Conservation (phyloP, 2,888 invertebrate species). For the Aethes cnicana region DNA sequence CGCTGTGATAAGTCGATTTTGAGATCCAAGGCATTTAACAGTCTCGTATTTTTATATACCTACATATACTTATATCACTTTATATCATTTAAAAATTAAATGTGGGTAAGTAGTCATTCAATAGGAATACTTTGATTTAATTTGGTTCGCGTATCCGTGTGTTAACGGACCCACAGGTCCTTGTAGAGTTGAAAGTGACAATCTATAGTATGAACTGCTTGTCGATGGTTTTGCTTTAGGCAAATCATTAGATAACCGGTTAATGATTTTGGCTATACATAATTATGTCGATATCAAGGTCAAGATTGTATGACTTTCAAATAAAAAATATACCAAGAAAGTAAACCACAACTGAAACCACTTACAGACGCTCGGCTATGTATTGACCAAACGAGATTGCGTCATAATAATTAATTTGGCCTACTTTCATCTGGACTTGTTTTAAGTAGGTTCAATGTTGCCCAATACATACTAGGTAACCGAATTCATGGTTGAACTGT, state of each 20-base stretch:
- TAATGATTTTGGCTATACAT: neutral
- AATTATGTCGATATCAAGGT: neutral
- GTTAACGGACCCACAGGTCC: too few species aligned
- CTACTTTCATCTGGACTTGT: constrained; percentile 52
- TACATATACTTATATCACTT: too few species aligned
- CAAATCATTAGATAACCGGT: neutral
- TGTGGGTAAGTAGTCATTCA: too few species aligned
- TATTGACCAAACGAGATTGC: constrained; percentile 53
- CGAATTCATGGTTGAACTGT: neutral
- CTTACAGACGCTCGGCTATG: constrained; percentile 40
- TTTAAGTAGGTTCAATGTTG: constrained; percentile 43
- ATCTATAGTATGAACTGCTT: too few species aligned
- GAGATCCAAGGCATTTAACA: too few species aligned
- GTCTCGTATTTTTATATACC: too few species aligned
- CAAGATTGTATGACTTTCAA: neutral
- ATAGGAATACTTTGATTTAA: too few species aligned
- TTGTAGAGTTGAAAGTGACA: too few species aligned
- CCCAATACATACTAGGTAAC: constrained; percentile 35
- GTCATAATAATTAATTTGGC: constrained; percentile 50
- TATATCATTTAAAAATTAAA: too few species aligned
- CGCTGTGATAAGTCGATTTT: too few species aligned
- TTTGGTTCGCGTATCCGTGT: too few species aligned
- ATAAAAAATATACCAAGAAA: constrained; percentile 33
- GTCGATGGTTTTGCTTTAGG: too few species aligned
- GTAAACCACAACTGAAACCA: constrained; percentile 34